These are phyloP conservation scores for Alaudala cheleensis DNA, from an alignment of 2,113 vertebrate genomes.

Conservation along the genomic window DNA sequence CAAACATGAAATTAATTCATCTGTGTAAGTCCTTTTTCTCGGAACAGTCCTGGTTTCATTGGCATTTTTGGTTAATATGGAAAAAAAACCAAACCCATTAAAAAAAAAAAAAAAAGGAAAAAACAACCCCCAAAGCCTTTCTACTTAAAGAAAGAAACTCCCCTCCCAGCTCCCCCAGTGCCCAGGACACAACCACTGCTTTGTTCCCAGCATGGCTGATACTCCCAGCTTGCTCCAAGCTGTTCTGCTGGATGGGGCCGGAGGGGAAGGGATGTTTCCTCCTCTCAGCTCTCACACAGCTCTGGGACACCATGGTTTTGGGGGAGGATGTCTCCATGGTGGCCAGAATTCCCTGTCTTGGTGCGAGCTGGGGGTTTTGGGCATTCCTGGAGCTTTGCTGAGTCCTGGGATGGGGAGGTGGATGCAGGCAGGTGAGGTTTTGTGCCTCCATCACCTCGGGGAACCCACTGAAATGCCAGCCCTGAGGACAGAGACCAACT, in stretches of 20 bases:
- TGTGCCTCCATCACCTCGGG: accelerated
- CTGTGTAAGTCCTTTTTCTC: conserved; percentile 4
- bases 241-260: neutral
- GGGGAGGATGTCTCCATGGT: neutral
- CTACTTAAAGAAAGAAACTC: neutral
- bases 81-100: neutral
- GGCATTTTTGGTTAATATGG: neutral
- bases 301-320: neutral
- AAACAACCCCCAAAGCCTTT: neutral
- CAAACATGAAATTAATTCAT: neutral
- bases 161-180: neutral
- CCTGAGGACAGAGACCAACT: neutral
- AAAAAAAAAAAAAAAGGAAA: neutral
- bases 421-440: neutral
- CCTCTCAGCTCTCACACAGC: neutral
- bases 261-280: neutral
- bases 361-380: neutral
- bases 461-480: neutral
- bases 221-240: neutral
- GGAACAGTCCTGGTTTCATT: neutral
- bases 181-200: neutral
- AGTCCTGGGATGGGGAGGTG: neutral
- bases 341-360: neutral
- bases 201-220: neutral
- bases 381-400: neutral